phyloP scores from a whole-genome alignment of 2,888 invertebrate species.

The Ophion costatus region DNA sequence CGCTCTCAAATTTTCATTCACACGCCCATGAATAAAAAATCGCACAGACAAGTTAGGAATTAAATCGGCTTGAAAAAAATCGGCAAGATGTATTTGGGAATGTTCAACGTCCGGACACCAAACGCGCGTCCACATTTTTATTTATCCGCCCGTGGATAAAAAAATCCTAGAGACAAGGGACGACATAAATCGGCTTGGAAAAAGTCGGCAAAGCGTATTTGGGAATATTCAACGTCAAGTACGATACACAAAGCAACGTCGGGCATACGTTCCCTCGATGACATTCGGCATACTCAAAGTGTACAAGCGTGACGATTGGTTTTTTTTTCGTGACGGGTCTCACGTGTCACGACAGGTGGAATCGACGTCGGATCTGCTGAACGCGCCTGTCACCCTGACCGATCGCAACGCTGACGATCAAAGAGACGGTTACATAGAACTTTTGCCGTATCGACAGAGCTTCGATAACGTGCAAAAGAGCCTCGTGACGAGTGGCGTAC shows the following conservation, averaged over 20 bases:
- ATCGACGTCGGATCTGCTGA: slow-evolving; percentile 70
- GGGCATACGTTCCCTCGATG: slow-evolving; percentile 10
- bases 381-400: slow-evolving; percentile 83
- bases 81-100: too few relatives aligned
- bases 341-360: slow-evolving; percentile 66
- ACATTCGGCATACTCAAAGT: background rate
- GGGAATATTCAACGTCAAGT: background rate
- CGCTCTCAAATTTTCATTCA: too few relatives aligned
- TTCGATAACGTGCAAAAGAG: slow-evolving; percentile 86
- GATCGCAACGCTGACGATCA: slow-evolving; percentile 86
- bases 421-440: slow-evolving; percentile 89
- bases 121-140: too few relatives aligned
- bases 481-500: slow-evolving; percentile 86
- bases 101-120: too few relatives aligned
- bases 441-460: slow-evolving; percentile 85
- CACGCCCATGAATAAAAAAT: too few relatives aligned
- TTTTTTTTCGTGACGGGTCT: slow-evolving; percentile 13
- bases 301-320: background rate
- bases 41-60: too few relatives aligned
- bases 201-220: background rate
- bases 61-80: too few relatives aligned
- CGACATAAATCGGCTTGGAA: background rate
- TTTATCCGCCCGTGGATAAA: background rate
- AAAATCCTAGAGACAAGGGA: slow-evolving; percentile 69
- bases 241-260: slow-evolving; percentile 16